Conservation (phyloP, 2,797 vertebrate genomes). For the Jordanella pulchra region DNA sequence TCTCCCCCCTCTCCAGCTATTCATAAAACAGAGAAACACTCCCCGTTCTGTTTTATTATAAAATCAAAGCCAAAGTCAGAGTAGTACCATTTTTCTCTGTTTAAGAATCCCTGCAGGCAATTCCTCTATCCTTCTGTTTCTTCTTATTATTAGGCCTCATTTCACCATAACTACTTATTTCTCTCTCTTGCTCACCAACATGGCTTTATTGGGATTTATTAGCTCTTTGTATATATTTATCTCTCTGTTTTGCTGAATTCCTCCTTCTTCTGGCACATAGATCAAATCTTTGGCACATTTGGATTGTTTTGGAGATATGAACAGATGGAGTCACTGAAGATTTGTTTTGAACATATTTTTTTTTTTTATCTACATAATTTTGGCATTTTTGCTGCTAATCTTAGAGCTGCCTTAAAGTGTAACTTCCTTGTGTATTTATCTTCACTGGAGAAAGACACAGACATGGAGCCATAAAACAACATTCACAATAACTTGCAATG, state of each 20-base stretch:
- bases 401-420: conserved; percentile 3
- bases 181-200: conserved; percentile 27
- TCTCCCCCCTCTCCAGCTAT: not conserved
- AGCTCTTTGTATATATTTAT: conserved; percentile 34
- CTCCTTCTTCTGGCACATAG: conserved; percentile 30
- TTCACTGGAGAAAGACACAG: conserved; percentile 16
- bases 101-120: conserved; percentile 1
- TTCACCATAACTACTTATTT: conserved; percentile 9
- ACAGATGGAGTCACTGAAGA: conserved; percentile 50
- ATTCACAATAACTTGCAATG: not conserved
- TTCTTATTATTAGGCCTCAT: conserved; percentile 27
- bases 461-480: not conserved
- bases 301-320: conserved; percentile 31
- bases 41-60: conserved; percentile 26
- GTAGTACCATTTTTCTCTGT: conserved; percentile 28
- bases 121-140: conserved; percentile 25
- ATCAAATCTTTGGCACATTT: conserved; percentile 33
- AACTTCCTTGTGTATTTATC: conserved; percentile 13
- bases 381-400: conserved; percentile 4
- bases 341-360: conserved; percentile 33
- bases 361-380: conserved; percentile 16
- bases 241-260: conserved; percentile 15
- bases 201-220: conserved; percentile 21
- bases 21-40: conserved; percentile 17
- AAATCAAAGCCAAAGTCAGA: conserved; percentile 34